Base-by-base conservation (phyloP, 2,888 invertebrate species). In the Malachius bipustulatus region DNA sequence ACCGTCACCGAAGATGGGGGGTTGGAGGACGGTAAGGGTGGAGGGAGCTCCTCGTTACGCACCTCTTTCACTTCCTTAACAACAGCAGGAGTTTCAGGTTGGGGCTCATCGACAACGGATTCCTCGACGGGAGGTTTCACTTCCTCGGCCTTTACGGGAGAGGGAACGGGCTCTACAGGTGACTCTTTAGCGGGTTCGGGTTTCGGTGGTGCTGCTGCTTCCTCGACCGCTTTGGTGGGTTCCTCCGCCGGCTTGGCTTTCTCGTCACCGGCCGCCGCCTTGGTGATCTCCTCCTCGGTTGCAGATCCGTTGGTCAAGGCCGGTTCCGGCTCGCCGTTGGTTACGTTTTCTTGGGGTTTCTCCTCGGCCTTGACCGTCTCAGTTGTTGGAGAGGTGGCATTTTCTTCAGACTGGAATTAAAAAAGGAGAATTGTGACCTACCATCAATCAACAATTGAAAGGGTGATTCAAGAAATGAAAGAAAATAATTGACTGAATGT, bases 1-100 rank as follows among this genome's bases (percentile, higher is more conserved):
- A 76, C 76, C 61, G 73, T 76, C 66, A 79, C 76, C 64, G 77
- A 77, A 55, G 77, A 77, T 50, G 80, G 80, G 59, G 80, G 80
- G 57, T 77, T 77, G 58, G 75, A 76, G 58, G 75, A 71, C 49
- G 80, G 80, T 57, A 80, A 72, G 51, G 80, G 77, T 58, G 78
- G 80, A 63, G 79, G 79, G 59, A 69, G 60, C 63, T 72, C 66
- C 61, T 74, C 73, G 66, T 64, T 70, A 71, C 69, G 69, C 73
- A 71, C 71, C 64, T 64, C 64, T 60, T 62, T 63, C 50, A 50
- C 52, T 44, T 47, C 42, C 45, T 55, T 53, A 38, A 48, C 47
- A 29, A 46, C 49, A 39, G 44, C 45, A 32, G 47, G 44, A 39
- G 42, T 44, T 34, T 33, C 42, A 36, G 51, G 40, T 46, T 49